A percentile compares a stretch with the other conserved stretches of the same genome.
Evolutionary conservation across 2,888 invertebrate species (phyloP).

Genomic region (Siphlonurus alternatus): DNA sequence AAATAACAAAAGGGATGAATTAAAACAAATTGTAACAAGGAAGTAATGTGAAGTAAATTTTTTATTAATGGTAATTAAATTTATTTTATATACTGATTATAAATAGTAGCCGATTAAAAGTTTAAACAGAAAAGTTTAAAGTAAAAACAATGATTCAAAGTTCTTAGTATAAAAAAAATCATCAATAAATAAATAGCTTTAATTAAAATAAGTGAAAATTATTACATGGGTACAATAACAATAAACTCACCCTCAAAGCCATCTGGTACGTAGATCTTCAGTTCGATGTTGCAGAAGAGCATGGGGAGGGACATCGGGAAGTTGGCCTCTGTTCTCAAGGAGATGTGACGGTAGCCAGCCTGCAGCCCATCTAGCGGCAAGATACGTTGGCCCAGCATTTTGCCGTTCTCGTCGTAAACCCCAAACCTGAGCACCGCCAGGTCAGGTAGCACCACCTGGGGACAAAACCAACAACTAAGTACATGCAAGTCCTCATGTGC

Average conservation of each 20-base stretch:
- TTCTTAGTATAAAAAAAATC: too few species aligned
- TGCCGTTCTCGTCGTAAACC: conserved; percentile 96
- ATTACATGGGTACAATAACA: too few species aligned
- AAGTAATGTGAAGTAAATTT: too few species aligned
- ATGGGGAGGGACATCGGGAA: conserved; percentile 98
- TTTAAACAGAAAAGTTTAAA: too few species aligned
- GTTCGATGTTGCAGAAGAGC: conserved; percentile 96
- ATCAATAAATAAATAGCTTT: too few species aligned
- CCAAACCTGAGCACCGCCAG: conserved; percentile 93
- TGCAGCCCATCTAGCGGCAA: conserved; percentile 94
- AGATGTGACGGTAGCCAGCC: conserved; percentile 95
- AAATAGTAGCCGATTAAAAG: too few species aligned
- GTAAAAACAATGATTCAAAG: too few species aligned
- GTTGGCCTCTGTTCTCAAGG: conserved; percentile 93
- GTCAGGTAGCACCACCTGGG: conserved; percentile 88
- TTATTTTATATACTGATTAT: too few species aligned
- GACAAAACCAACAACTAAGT: not conserved
- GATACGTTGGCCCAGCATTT: conserved; percentile 91
- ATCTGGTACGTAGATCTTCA: conserved; percentile 99
- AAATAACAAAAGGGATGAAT: too few species aligned
- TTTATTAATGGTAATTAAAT: too few species aligned
- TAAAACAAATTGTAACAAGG: too few species aligned
- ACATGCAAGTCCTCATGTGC: conserved; percentile 1
- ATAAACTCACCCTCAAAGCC: conserved; percentile 87
- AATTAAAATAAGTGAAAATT: too few species aligned